phyloP scores from a whole-genome alignment of 2,113 vertebrate species.

The Calypte anna region DNA sequence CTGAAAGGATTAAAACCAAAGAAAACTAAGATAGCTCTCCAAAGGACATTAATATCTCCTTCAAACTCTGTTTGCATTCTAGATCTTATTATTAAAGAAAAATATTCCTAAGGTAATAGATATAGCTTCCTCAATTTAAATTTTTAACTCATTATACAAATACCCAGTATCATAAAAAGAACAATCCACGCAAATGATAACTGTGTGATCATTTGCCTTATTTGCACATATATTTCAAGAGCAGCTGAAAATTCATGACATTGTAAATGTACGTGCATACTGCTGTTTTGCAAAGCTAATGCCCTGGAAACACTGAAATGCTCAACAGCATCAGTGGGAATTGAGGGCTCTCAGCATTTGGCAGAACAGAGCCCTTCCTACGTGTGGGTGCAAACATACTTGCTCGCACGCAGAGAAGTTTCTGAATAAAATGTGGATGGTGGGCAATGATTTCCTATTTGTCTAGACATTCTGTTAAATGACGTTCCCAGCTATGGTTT shows the following conservation, averaged over 20 bases:
- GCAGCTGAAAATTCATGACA: background rate
- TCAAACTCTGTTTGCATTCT: background rate
- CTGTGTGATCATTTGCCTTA: background rate
- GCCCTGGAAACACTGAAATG: background rate
- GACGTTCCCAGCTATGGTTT: background rate
- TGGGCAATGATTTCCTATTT: background rate
- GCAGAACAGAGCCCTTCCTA: background rate
- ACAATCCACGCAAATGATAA: background rate
- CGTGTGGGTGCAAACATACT: background rate
- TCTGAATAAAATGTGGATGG: background rate
- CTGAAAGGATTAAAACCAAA: slow-evolving; percentile 51
- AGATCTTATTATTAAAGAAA: slow-evolving; percentile 5
- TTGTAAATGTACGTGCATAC: background rate
- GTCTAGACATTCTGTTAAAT: background rate
- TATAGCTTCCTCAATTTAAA: background rate
- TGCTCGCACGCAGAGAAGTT: background rate
- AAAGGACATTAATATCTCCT: slow-evolving; percentile 19
- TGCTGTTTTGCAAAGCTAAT: slow-evolving; percentile 15
- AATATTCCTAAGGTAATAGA: background rate
- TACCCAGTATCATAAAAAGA: background rate
- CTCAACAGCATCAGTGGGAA: background rate
- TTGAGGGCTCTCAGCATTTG: background rate
- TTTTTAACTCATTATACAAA: background rate
- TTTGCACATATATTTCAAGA: background rate
- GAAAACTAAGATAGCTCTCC: slow-evolving; percentile 10